Percentiles rank a stretch among this genome's conserved stretches.
These are phyloP conservation scores for Cataglyphis hispanica DNA, from an alignment of 1,140 invertebrate genomes.

Conservation along the genomic window DNA sequence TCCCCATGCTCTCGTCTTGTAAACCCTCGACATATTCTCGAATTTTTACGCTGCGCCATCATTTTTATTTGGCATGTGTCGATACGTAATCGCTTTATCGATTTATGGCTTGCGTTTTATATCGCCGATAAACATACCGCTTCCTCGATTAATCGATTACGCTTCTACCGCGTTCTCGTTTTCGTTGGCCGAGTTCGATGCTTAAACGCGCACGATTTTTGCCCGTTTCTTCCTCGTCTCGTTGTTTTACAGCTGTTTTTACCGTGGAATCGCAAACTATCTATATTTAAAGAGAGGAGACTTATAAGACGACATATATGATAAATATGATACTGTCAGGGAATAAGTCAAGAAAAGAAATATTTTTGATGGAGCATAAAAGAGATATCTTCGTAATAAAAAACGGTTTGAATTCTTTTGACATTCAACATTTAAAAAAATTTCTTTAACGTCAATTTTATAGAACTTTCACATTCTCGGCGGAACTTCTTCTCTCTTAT, in stretches of 20 bases:
- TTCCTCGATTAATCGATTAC: slow-evolving; percentile 45
- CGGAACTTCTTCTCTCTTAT: neutral
- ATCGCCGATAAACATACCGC: slow-evolving; percentile 44
- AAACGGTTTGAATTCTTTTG: neutral
- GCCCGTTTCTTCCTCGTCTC: neutral
- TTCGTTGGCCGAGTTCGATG: slow-evolving; percentile 33
- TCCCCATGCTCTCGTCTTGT: slow-evolving; percentile 8
- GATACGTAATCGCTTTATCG: slow-evolving; percentile 49
- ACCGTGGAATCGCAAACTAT: slow-evolving; percentile 1
- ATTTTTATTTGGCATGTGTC: slow-evolving; percentile 61
- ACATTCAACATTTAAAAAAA: neutral
- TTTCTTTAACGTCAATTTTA: slow-evolving; percentile 1
- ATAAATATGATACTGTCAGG: neutral
- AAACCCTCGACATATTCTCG: slow-evolving; percentile 27
- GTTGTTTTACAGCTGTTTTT: slow-evolving; percentile 35
- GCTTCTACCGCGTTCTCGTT: slow-evolving; percentile 38
- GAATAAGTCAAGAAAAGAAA: neutral
- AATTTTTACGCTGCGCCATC: slow-evolving; percentile 52
- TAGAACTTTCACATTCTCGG: neutral
- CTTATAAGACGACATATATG: neutral
- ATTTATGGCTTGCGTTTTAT: slow-evolving; percentile 60
- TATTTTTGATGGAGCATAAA: slow-evolving; percentile 16
- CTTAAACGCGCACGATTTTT: slow-evolving; percentile 34
- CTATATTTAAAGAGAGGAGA: slow-evolving; percentile 1
- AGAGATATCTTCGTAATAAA: neutral